Conservation (phyloP, 1,140 invertebrate species). For the Aleiodes sp. region DNA sequence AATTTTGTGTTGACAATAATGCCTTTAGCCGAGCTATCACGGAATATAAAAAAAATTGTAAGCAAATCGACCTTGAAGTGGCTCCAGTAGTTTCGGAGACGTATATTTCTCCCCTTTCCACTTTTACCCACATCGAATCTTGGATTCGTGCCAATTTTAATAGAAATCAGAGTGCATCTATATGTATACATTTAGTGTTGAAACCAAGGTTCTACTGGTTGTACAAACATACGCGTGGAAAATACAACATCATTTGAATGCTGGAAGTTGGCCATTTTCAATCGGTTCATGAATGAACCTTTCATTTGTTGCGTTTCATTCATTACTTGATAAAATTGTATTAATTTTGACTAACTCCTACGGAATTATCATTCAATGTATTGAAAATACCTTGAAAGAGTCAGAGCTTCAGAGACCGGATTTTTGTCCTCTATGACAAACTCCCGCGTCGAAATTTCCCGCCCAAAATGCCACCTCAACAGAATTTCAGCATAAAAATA, state of each 20-base stretch:
- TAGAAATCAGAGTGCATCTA: neutral
- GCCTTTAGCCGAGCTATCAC: too few relatives aligned
- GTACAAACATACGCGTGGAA: neutral
- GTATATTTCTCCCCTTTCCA: neutral
- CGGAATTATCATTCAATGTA: neutral
- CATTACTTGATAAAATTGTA: neutral
- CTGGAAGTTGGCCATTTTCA: neutral
- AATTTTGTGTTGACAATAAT: too few relatives aligned
- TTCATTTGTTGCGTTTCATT: neutral
- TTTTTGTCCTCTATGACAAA: too few relatives aligned
- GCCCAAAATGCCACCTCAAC: too few relatives aligned
- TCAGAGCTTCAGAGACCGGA: too few relatives aligned
- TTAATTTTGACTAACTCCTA: neutral
- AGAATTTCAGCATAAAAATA: too few relatives aligned
- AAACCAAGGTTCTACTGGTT: neutral
- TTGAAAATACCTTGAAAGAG: too few relatives aligned
- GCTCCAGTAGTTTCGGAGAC: neutral
- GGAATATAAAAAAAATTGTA: neutral
- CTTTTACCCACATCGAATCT: neutral
- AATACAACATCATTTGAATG: neutral
- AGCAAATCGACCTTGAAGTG: neutral
- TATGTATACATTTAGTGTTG: neutral
- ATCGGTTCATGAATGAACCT: conserved; percentile 14
- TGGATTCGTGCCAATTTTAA: conserved; percentile 24
- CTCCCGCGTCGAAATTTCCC: too few relatives aligned